Base-by-base conservation (phyloP, 1,140 invertebrate species). In the Parasteatoda tepidariorum region DNA sequence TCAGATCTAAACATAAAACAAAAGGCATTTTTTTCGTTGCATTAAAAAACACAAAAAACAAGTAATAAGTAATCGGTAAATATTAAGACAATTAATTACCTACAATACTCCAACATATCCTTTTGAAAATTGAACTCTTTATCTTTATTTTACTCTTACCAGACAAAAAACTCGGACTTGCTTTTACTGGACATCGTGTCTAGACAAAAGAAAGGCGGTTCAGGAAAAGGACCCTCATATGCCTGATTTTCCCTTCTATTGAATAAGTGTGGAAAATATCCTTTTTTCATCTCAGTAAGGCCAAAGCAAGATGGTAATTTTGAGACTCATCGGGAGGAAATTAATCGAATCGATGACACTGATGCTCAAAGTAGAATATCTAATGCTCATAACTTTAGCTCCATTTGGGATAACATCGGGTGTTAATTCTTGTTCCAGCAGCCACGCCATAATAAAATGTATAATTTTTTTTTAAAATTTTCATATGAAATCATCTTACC, bases 351-450 rank as follows among this genome's bases (percentile, higher is more conserved):
- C 82, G 22, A 84, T 66, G 9, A 83, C 26, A 2, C 41, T 66
- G 28, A 84, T 67, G 22, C 55, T 75, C 9, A 75, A 24, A 6
- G 71, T 3, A 0, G 33, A 13, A 26, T 38, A 24, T 3, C 22
- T 1, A 15, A 81, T 71, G 22, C 4, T 62, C 30, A 78, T 66
- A 41, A 84, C 18, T 48, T 68, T 68, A 33, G 31, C 7, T 4
- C 82, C 82, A 76, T 68, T 84, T 18, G 30, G 33, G 15, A 76
- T 84, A 13, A 76, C 22, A n/a, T 68, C 34, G 26, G 61, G 82
- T 55, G 48, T 61, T 48, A 15, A 24, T 15, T 48, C 62, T 18
- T 71, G 68, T 28, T 71, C 15, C 28, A 71, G 26, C 15, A 71
- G 22, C 31, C 38, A 68, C n/a, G 33, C 38, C 33, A 68, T 38